Evolutionary conservation across 2,113 vertebrate species (phyloP).

Genomic region (Paratilapia polleni): DNA sequence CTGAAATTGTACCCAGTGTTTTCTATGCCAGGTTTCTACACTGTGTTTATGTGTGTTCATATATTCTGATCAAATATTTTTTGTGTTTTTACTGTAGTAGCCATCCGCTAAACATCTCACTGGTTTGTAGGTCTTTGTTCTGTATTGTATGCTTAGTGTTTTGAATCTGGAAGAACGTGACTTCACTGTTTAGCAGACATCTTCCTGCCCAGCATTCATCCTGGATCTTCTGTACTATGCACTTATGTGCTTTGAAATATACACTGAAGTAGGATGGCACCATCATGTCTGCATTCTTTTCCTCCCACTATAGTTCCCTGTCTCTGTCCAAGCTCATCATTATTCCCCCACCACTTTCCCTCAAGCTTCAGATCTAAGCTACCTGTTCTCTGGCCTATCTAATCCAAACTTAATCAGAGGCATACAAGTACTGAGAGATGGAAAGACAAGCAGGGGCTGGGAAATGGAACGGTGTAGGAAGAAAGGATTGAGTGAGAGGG

Average conservation of each 20-base stretch:
- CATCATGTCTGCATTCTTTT: slow-evolving; percentile 2
- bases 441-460: not conserved
- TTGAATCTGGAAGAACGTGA: not conserved
- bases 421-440: not conserved
- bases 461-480: not conserved
- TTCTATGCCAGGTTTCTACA: no score
- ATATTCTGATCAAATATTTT: no score
- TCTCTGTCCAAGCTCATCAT: slow-evolving; percentile 38
- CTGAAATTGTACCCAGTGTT: no score
- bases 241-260: not conserved
- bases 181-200: not conserved
- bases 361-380: slow-evolving; percentile 31
- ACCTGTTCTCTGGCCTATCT: slow-evolving; percentile 43
- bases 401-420: slow-evolving; percentile 53
- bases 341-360: slow-evolving; percentile 32
- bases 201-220: not conserved
- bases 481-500: not conserved
- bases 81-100: no score
- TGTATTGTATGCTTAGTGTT: no score
- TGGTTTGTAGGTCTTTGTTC: no score
- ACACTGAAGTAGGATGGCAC: slow-evolving; percentile 1
- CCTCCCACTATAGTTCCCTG: not conserved
- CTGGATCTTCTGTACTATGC: not conserved
- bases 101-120: no score
- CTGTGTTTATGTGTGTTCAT: no score